phyloP scores from a whole-genome alignment of 2,113 vertebrate species.

The Tragulus kanchil region DNA sequence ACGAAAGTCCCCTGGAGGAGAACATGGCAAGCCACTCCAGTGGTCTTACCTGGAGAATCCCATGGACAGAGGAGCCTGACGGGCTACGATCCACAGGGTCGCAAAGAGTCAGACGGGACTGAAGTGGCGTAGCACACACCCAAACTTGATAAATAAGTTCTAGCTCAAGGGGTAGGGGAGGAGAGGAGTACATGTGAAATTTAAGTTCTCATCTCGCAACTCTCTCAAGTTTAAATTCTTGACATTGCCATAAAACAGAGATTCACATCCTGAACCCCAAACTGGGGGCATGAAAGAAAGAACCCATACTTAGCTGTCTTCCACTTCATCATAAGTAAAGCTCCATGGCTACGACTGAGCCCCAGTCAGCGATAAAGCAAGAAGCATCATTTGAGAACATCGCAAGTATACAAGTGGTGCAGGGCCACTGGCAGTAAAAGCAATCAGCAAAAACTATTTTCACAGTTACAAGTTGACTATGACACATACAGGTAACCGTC shows the following conservation, averaged over 20 bases:
- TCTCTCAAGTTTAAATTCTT: neutral
- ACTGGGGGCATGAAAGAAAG: neutral
- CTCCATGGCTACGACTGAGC: neutral
- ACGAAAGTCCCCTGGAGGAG: neutral
- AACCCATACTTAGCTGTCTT: neutral
- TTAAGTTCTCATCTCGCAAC: neutral
- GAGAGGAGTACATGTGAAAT: neutral
- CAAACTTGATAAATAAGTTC: neutral
- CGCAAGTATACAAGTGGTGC: neutral
- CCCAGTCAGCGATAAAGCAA: neutral
- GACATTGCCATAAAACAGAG: neutral
- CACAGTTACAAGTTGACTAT: neutral
- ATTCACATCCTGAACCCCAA: neutral
- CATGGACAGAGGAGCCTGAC: neutral
- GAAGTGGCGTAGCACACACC: rapidly evolving
- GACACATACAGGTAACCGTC: neutral
- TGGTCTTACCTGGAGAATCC: neutral
- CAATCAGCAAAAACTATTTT: neutral
- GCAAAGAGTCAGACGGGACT: neutral
- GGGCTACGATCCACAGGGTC: neutral
- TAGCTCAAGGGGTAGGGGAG: neutral
- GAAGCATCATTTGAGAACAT: neutral
- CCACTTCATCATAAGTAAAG: neutral
- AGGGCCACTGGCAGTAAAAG: neutral
- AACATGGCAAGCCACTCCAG: neutral